Base-by-base conservation (phyloP, 2,113 vertebrate species). In the Myotis lucifugus region DNA sequence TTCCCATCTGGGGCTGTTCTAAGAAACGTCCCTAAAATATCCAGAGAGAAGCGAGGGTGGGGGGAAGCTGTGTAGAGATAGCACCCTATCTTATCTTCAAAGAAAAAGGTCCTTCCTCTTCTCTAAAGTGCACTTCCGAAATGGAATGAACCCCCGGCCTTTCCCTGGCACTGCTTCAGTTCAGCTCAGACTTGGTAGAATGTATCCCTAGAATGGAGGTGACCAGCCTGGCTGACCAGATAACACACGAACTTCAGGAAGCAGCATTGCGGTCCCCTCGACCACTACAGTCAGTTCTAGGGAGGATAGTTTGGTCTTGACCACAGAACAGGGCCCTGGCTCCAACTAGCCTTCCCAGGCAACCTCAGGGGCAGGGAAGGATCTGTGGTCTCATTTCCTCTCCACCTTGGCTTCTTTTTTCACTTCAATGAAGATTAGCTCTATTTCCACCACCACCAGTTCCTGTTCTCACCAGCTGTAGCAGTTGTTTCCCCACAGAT, bases 311-410 rank as follows among this genome's bases (percentile, higher is more conserved):
- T 48, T 8, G 14, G 48, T 72, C 50, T 67, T 78, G 42, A 91
- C 82, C 73, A 93, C 79, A 93, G 70, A 85, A 86, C 29, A 74
- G 70, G 64, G 83, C 70, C 79, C 52, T 59, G 83, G 50, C 66
- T 95, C 83, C 32, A 19, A 61, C 61, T 59, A 83, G 88, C 74
- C 87, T 93, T 84, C 72, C 92, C 46, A 67, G 69, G 91, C 88
- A 78, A 69, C 50, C 76, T 64, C 40, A 40, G 85, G 85, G 74
- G 29, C 64, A 64, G 64, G 19, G 76, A 56, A 96, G 61, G 77
- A 64, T 88, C 85, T 96, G 84, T 42, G 85, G 90, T 93, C 95
- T 97, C 92, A 88, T 97, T 97, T 97, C 96, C 97, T 97, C 81
- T 96, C 79, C 29, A 95, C 79, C 59, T 84, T 88, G 84, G 95